phyloP scores from a whole-genome alignment of 2,113 vertebrate species.

The Phodopus roborovskii region DNA sequence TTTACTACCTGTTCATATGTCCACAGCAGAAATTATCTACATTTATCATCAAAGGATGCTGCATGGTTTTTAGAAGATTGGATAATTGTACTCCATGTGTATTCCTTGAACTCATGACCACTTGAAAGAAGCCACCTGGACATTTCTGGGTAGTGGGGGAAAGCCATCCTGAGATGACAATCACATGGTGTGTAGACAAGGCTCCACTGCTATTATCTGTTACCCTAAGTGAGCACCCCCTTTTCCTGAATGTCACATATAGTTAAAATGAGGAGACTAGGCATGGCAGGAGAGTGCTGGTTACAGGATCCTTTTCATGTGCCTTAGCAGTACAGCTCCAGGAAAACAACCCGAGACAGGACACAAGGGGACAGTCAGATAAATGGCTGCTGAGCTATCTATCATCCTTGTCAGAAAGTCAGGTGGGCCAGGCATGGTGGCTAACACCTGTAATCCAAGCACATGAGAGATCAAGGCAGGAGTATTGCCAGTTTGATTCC shows the following conservation, averaged over 20 bases:
- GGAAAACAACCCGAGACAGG: not conserved
- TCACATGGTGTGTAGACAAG: not conserved
- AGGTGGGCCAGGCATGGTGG: not conserved
- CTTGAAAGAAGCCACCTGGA: conserved; percentile 43
- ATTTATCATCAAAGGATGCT: conserved; percentile 31
- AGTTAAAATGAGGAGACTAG: not conserved
- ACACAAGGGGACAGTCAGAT: not conserved
- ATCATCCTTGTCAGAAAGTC: not conserved
- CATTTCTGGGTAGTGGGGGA: conserved; percentile 7
- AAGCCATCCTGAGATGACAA: conserved; percentile 28
- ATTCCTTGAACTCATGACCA: not conserved
- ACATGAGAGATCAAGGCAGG: not conserved
- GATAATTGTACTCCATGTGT: not conserved
- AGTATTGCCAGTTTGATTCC: not conserved
- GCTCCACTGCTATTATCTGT: not conserved
- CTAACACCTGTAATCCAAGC: not conserved
- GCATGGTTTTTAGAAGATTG: conserved; percentile 21
- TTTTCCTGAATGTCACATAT: not conserved
- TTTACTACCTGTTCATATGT: conserved; percentile 48
- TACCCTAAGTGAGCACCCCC: not conserved
- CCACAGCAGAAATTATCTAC: conserved; percentile 38
- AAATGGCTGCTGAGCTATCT: not conserved
- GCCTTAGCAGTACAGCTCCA: not conserved
- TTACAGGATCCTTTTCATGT: not conserved
- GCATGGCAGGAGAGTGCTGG: not conserved